phyloP scores from a whole-genome alignment of 2,113 vertebrate species.

The Cricetomys ansorgei region DNA sequence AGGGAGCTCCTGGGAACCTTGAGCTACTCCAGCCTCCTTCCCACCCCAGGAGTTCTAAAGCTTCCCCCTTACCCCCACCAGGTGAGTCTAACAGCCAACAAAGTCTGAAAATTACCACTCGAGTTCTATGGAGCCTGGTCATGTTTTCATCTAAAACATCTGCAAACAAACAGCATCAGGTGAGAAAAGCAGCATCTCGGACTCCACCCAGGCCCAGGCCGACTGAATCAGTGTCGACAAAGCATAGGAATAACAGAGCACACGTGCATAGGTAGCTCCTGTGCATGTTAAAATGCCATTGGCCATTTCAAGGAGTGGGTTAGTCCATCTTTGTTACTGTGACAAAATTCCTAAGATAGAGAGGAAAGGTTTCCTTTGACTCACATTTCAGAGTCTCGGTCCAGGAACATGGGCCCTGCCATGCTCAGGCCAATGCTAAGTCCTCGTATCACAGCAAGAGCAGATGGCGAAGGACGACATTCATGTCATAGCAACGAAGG shows the following conservation, averaged over 20 bases:
- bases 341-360: not conserved
- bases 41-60: not conserved
- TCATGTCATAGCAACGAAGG: not conserved
- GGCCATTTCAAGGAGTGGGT: not conserved
- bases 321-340: not conserved
- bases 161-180: not conserved
- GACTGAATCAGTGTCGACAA: not conserved
- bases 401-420: not conserved
- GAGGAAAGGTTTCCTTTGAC: not conserved
- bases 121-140: not conserved
- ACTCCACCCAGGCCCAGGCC: not conserved
- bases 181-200: not conserved
- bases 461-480: not conserved
- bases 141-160: not conserved
- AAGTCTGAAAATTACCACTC: not conserved
- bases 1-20: not conserved
- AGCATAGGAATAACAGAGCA: too few species aligned
- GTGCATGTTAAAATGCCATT: not conserved
- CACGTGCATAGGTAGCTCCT: not conserved
- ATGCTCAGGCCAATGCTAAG: too few species aligned
- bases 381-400: not conserved
- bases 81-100: not conserved
- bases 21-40: not conserved
- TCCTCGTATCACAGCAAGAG: too few species aligned
- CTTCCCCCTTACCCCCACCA: not conserved